These are phyloP conservation scores for Acrobasis suavella DNA, from an alignment of 2,888 invertebrate genomes.

Conservation along the genomic window DNA sequence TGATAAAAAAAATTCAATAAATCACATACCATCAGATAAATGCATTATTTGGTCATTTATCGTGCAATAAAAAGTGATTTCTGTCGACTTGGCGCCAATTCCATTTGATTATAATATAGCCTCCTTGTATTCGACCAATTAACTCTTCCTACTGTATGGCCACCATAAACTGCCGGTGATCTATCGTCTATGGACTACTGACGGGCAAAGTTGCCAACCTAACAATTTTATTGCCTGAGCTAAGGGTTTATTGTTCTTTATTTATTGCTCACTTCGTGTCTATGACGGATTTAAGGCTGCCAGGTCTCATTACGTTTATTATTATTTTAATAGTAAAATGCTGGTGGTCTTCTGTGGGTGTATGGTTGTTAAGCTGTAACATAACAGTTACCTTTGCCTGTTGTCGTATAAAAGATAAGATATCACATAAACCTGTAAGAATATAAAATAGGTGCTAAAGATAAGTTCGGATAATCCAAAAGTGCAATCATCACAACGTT, in stretches of 20 bases:
- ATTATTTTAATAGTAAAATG: constrained; percentile 42
- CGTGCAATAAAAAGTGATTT: no score
- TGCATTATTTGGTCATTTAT: no score
- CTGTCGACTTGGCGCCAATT: no score
- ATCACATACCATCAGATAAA: no score
- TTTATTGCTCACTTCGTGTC: constrained; percentile 43
- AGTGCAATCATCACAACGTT: no score
- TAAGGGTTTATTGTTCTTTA: no score
- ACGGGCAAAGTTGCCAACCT: constrained; percentile 23
- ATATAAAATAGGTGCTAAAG: no score
- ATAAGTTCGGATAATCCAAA: no score
- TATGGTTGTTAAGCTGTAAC: not conserved
- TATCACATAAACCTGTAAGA: not conserved
- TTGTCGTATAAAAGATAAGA: not conserved
- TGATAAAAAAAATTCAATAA: no score
- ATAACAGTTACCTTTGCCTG: constrained; percentile 1
- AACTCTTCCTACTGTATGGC: constrained; percentile 17
- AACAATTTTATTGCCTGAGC: constrained; percentile 51
- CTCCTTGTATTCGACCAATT: not conserved
- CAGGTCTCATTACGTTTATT: constrained; percentile 50
- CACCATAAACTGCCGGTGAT: constrained; percentile 36
- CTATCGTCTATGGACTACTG: constrained; percentile 45
- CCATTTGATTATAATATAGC: not conserved
- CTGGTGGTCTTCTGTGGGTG: constrained; percentile 55
- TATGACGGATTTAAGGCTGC: constrained; percentile 56